A percentile compares a stretch with the other conserved stretches of the same genome.
These are phyloP conservation scores for Epinephelus awoara DNA, from an alignment of 2,797 vertebrate species.

Conservation along the genomic window DNA sequence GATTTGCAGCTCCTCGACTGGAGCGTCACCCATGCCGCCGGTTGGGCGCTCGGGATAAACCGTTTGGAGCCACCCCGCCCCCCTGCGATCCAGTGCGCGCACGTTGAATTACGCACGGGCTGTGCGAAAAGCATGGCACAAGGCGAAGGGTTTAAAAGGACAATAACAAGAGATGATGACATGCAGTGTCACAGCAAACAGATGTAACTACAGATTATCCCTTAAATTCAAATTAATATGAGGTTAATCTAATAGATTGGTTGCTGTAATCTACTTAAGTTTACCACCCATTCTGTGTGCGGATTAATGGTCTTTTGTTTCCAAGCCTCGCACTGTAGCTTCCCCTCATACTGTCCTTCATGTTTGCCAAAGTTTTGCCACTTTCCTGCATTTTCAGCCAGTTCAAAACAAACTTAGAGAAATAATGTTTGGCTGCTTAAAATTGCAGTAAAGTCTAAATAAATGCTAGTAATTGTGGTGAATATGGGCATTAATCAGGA, in stretches of 20 bases:
- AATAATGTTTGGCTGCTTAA: too few relatives aligned
- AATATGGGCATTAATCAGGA: not conserved
- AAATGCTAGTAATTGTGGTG: not conserved
- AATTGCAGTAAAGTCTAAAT: not conserved
- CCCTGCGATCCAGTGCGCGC: slow-evolving; percentile 43
- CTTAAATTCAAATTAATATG: slow-evolving; percentile 74
- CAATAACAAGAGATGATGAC: slow-evolving; percentile 78
- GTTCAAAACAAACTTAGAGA: not conserved
- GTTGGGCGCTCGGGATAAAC: slow-evolving; percentile 54
- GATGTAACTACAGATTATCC: slow-evolving; percentile 79
- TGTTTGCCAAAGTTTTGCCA: slow-evolving; percentile 37
- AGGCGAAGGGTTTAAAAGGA: slow-evolving; percentile 59
- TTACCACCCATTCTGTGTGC: slow-evolving; percentile 57
- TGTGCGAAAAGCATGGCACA: slow-evolving; percentile 58
- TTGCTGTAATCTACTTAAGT: slow-evolving; percentile 70
- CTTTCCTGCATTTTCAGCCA: not conserved
- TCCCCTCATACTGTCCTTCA: slow-evolving; percentile 1
- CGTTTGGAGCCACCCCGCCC: slow-evolving; percentile 49
- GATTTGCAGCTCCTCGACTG: slow-evolving; percentile 41
- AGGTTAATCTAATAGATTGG: slow-evolving; percentile 77
- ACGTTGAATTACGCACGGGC: slow-evolving; percentile 71
- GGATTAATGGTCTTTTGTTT: slow-evolving; percentile 74
- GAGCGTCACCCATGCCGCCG: slow-evolving; percentile 50
- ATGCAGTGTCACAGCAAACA: slow-evolving; percentile 74
- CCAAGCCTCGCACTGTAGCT: slow-evolving; percentile 12